phyloP scores from a whole-genome alignment of 2,888 invertebrate species.

The Lasiommata megera region DNA sequence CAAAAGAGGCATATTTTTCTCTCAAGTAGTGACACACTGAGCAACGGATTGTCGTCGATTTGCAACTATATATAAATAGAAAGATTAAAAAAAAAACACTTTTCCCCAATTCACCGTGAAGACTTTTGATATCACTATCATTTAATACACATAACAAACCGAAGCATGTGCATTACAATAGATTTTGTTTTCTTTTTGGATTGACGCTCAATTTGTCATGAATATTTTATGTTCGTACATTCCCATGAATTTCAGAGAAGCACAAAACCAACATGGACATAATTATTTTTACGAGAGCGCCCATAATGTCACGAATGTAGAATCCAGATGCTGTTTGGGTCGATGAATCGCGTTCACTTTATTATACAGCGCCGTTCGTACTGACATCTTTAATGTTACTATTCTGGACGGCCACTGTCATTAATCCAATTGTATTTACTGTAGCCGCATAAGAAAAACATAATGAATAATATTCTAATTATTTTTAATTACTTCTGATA shows the following conservation, averaged over 20 bases:
- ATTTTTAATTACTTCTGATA: background rate
- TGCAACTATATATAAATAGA: too few relatives aligned
- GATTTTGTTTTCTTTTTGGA: background rate
- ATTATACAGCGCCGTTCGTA: conserved; percentile 42
- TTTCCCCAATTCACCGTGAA: too few relatives aligned
- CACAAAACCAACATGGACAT: conserved; percentile 5
- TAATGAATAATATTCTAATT: too few relatives aligned
- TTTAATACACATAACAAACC: background rate
- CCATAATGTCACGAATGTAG: conserved; percentile 46
- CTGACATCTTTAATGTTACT: conserved; percentile 43
- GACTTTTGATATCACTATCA: too few relatives aligned
- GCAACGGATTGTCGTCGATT: too few relatives aligned
- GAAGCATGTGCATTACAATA: background rate
- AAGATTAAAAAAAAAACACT: too few relatives aligned
- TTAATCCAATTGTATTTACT: background rate
- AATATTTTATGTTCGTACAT: background rate
- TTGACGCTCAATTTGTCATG: background rate
- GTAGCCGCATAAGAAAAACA: background rate
- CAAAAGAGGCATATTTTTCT: too few relatives aligned
- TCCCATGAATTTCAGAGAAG: background rate
- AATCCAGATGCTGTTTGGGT: conserved; percentile 46
- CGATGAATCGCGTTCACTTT: conserved; percentile 49
- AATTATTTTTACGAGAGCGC: conserved; percentile 36
- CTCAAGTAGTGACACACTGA: too few relatives aligned
- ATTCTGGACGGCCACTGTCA: conserved; percentile 7